Conservation (phyloP, 2,797 vertebrate genomes). For the Tympanoctomys barrerae region DNA sequence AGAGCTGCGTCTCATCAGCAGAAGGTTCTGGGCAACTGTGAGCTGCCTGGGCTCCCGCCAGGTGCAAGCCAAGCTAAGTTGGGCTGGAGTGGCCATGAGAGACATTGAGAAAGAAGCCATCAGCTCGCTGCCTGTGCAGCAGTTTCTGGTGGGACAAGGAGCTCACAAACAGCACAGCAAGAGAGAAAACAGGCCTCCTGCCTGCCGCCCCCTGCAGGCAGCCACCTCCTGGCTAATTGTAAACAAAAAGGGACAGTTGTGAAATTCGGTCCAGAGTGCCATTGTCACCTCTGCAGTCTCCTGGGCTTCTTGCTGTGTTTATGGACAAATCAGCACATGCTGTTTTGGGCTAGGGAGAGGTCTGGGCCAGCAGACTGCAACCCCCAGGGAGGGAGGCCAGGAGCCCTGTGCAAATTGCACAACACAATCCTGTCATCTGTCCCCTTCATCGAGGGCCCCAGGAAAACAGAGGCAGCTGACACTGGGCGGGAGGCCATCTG, state of each 20-base stretch:
- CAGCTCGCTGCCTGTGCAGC: background rate
- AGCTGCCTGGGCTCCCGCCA: constrained; percentile 55
- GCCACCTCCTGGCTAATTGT: constrained; percentile 67
- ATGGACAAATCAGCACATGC: constrained; percentile 74
- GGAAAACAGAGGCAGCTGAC: constrained; percentile 83
- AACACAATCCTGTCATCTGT: constrained; percentile 79
- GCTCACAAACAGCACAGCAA: constrained; percentile 66
- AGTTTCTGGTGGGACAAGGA: constrained; percentile 48
- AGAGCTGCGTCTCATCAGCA: background rate
- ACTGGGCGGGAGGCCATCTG: constrained; percentile 50
- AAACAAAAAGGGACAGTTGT: constrained; percentile 71
- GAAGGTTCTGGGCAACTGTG: background rate
- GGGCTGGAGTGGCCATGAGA: background rate
- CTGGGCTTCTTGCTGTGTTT: constrained; percentile 68
- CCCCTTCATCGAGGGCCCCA: constrained; percentile 68
- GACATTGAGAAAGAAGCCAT: background rate
- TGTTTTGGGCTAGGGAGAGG: constrained; percentile 70
- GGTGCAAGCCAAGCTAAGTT: background rate
- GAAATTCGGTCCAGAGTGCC: constrained; percentile 60
- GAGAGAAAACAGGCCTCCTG: constrained; percentile 42
- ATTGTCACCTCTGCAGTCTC: background rate
- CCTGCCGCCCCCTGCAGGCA: background rate
- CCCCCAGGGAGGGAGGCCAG: background rate
- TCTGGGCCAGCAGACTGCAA: background rate
- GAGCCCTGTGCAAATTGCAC: constrained; percentile 80